Base-by-base conservation (phyloP, 2,888 invertebrate species). In the Dasysyrphus tricinctus region DNA sequence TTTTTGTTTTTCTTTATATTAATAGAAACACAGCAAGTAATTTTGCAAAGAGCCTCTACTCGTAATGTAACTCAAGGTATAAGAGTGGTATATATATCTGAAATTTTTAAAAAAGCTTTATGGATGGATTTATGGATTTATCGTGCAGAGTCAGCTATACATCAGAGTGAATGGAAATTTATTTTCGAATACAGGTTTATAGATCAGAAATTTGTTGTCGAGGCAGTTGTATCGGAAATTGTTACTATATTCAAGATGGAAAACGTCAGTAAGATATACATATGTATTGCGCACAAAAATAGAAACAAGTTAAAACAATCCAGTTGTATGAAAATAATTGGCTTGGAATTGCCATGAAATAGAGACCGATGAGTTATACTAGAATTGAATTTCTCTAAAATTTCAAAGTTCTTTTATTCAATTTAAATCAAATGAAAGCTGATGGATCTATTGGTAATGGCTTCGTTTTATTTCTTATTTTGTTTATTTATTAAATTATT, bases 11-110 rank as follows among this genome's bases (percentile, higher is more conserved):
- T 29, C 6, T 24, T 37, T 67, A 37, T 37, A 37, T 37, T 37
- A 19, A 51, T 44, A 51, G 9, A 47, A 37, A 37, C 24, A 51
- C 3, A 24, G 24, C 37, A 19, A 51, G 51, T 5, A 51, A 49
- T 16, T 11, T 24, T 29, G 7, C 42, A 61, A 24, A 59, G 37
- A 37, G 24, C 19, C 1, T 24, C n/a, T n/a, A n/a, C n/a, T n/a
- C n/a, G 9, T 19, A 67, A 67, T 67, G 34, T 67, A 51, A 51
- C 67, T 51, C 67, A 67, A 67, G 67, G 67, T 67, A 37, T 67
- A 11, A 34, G 32, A 65, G 65, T 12, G 42, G 49, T 4, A 54
- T 4, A 54, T 14, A 29, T 49, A 19, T 11, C 19, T 11, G 24
- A 1, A 24, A 24, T 19, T 51, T 24, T 6, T 6, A 7, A 2